Percentiles rank a stretch among this genome's conserved stretches.
Evolutionary conservation across 2,888 invertebrate species (phyloP).

Genomic region (Patella ulyssiponensis): DNA sequence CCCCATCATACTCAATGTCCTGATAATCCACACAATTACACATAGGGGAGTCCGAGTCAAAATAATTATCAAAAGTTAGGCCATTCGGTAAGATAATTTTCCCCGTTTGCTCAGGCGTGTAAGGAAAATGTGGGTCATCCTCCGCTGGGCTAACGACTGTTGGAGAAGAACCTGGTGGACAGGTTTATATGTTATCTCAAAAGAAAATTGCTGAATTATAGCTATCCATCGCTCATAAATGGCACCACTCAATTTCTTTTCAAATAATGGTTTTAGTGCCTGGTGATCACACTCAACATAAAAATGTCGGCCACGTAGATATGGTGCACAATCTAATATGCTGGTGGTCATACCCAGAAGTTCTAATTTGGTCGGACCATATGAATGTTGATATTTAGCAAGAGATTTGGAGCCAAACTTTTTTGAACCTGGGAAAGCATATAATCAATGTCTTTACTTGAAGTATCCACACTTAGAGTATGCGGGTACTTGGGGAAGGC

Average conservation of each 20-base stretch:
- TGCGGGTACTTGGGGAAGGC: constrained; percentile 25
- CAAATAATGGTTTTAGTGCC: constrained; percentile 21
- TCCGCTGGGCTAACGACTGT: constrained; percentile 17
- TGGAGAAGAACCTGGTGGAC: not conserved
- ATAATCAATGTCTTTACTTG: constrained; percentile 14
- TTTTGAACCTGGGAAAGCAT: constrained; percentile 10
- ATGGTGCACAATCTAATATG: constrained; percentile 25
- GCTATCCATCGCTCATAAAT: constrained; percentile 22
- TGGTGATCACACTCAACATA: constrained; percentile 25
- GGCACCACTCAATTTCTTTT: constrained; percentile 22
- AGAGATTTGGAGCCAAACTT: not conserved
- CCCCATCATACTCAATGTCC: not conserved
- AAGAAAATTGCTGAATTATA: not conserved
- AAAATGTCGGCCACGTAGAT: constrained; percentile 24
- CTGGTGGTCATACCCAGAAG: constrained; percentile 19
- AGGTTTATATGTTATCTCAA: constrained; percentile 13
- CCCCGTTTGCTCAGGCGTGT: constrained; percentile 9
- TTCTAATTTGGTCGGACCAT: constrained; percentile 28
- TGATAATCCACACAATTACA: not conserved
- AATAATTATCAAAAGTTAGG: not conserved
- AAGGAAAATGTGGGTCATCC: constrained; percentile 20
- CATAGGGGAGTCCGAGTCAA: too few relatives aligned
- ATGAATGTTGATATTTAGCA: not conserved
- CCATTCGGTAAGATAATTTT: constrained; percentile 11
- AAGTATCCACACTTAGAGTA: constrained; percentile 23